A percentile compares a stretch with the other conserved stretches of the same genome.
Evolutionary conservation across 2,113 vertebrate genomes (phyloP).

Genomic region (Trematomus loennbergii): DNA sequence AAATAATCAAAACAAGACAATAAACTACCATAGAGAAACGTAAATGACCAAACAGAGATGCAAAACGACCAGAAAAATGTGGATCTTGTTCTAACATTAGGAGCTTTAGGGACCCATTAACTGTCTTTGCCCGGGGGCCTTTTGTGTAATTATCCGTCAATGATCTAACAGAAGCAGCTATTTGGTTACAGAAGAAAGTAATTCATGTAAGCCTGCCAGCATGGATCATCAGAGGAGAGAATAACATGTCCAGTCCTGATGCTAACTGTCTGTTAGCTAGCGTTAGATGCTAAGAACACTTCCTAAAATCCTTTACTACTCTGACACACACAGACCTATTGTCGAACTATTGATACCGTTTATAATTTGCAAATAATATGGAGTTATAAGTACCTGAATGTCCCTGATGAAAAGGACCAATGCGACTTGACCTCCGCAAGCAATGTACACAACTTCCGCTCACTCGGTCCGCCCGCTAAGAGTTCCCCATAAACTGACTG

Average conservation of each 20-base stretch:
- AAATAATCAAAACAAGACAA: too few relatives aligned
- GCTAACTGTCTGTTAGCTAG: not conserved
- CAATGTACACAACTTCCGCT: constrained; percentile 45
- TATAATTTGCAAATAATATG: fast-evolving
- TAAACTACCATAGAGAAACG: too few relatives aligned
- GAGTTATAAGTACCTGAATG: constrained; percentile 22
- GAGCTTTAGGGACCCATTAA: too few relatives aligned
- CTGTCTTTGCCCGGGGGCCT: too few relatives aligned
- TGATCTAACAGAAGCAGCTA: not conserved
- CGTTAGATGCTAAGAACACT: not conserved
- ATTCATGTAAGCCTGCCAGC: not conserved
- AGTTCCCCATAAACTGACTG: constrained; percentile 14
- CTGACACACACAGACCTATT: not conserved
- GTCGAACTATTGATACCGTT: not conserved
- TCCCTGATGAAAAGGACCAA: fast-evolving
- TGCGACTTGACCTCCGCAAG: constrained; percentile 74
- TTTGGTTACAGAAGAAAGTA: not conserved
- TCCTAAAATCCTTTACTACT: not conserved
- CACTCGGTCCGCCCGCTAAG: constrained; percentile 22
- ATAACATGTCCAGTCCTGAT: not conserved
- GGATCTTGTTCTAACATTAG: too few relatives aligned
- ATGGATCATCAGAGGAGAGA: not conserved
- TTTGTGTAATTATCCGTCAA: too few relatives aligned
- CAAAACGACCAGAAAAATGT: too few relatives aligned
- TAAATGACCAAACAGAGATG: too few relatives aligned